Conservation (phyloP, 2,113 vertebrate species). For the Copsychus sechellarum region DNA sequence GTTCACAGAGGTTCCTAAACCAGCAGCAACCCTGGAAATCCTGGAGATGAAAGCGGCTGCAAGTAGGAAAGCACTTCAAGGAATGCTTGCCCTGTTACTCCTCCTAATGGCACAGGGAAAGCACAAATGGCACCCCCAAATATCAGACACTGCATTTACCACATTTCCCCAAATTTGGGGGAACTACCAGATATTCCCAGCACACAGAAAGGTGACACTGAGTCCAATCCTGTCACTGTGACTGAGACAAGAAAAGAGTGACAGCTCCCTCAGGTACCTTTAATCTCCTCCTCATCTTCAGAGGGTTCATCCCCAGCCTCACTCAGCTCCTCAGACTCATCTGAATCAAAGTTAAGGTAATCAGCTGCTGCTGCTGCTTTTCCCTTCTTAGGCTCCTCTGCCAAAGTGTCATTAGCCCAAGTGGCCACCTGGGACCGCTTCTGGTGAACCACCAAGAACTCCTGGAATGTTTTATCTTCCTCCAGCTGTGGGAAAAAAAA, state of each 20-base stretch:
- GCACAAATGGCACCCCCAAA: not conserved
- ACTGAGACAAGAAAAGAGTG: not conserved
- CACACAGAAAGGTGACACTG: not conserved
- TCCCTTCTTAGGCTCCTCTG: conserved; percentile 18
- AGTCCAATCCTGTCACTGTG: accelerated
- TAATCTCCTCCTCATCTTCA: not conserved
- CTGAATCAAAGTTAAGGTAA: conserved; percentile 94
- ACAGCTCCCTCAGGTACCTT: conserved; percentile 42
- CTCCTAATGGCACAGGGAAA: not conserved
- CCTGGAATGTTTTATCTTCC: conserved; percentile 84
- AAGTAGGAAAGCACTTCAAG: not conserved
- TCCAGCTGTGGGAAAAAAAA: conserved; percentile 75
- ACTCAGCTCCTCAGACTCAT: conserved; percentile 72
- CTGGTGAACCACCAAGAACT: conserved; percentile 91
- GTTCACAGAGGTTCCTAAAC: not conserved
- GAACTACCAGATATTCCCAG: not conserved
- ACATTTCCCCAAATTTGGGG: accelerated
- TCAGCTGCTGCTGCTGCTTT: conserved; percentile 66
- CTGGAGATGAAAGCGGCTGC: not conserved
- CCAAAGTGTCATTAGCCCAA: conserved; percentile 85
- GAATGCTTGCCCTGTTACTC: not conserved
- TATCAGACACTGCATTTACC: not conserved
- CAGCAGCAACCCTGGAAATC: not conserved
- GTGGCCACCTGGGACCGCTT: conserved; percentile 84
- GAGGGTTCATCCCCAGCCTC: not conserved